Base-by-base conservation (phyloP, 1,140 invertebrate genomes). In the Eciton burchellii region DNA sequence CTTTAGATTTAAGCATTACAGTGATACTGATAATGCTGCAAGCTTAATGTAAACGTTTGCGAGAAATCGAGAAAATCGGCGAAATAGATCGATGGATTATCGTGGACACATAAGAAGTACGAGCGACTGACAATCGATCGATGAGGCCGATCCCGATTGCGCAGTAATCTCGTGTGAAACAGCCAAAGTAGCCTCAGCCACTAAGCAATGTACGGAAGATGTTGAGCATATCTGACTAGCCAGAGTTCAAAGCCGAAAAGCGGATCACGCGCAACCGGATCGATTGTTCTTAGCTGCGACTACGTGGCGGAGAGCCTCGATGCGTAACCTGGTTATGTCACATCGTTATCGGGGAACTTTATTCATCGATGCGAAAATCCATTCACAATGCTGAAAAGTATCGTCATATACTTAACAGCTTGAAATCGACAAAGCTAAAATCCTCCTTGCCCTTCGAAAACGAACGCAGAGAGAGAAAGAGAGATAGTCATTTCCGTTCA, bases 81-180 rank as follows among this genome's bases (percentile, higher is more conserved):
- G 14, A 43, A 24, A 26, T 11, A 35, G 16, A 1, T n/a, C 21
- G 16, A 74, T 47, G 16, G 8, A 47, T 3, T n/a, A 74, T 76
- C 1, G 3, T 21, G 1, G 19, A 52, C 19, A 12, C 35, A 14
- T 9, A 3, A 66, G 54, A 3, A 68, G 35, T 56, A 14, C 19
- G 9, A 19, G 43, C 41, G 56, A 2, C 16, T 47, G 45, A 14
- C 49, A 54, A 52, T 68, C 24, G 45, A 14, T 82, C 65, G 63
- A 85, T 76, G 62, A 82, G 82, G 47, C 57, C 65, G 57, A n/a
- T n/a, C n/a, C n/a, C 79, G 54, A 82, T 86, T 85, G 71, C 26
- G 11, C 19, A 54, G 5, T 21, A 24, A 35, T n/a, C 60, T 83
- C 73, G 49, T 62, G 83, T 68, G 74, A 81, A 41, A 63, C 12